Percentiles rank a stretch among this genome's conserved stretches.
phyloP scores from a whole-genome alignment of 2,113 vertebrate genomes.

The Python bivittatus region DNA sequence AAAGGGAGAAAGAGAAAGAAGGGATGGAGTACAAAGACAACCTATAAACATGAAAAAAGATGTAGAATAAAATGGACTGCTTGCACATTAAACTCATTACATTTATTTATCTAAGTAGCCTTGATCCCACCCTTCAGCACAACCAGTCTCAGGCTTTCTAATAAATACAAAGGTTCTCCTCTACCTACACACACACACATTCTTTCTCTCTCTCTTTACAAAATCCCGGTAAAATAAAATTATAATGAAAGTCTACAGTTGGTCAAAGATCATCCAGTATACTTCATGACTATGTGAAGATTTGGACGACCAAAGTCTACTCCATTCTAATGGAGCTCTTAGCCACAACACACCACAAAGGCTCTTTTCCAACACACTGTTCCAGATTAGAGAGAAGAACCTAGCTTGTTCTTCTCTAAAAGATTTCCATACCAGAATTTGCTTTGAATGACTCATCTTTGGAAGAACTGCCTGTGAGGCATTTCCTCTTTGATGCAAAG shows the following conservation, averaged over 20 bases:
- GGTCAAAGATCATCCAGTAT: background rate
- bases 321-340: background rate
- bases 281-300: background rate
- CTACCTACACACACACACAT: background rate
- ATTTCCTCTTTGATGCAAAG: background rate
- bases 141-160: background rate
- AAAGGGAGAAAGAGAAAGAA: background rate
- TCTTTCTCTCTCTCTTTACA: background rate
- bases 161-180: background rate
- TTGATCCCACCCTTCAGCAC: background rate
- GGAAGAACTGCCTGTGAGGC: background rate
- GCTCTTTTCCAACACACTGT: background rate
- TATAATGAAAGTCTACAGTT: background rate
- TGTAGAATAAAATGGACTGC: background rate
- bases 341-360: background rate
- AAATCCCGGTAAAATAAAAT: background rate
- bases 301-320: background rate
- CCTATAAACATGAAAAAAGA: background rate
- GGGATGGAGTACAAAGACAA: background rate
- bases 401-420: background rate
- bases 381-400: background rate
- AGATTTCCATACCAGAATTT: constrained; percentile 1
- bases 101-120: background rate
- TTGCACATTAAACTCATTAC: background rate
- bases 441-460: background rate